These are phyloP conservation scores for Pecten maximus DNA, from an alignment of 2,888 invertebrate species.

Conservation along the genomic window DNA sequence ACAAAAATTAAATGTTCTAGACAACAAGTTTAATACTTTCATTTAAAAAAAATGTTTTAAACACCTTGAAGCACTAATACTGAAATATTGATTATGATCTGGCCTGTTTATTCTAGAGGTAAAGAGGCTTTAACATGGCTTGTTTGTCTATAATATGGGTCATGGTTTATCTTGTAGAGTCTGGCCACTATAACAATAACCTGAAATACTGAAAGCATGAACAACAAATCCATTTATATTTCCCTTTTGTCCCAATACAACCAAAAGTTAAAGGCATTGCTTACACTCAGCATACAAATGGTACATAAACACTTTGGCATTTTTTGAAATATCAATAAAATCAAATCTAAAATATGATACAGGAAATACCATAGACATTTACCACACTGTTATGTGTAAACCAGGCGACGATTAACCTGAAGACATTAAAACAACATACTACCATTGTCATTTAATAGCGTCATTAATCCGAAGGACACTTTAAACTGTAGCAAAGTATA, in stretches of 20 bases:
- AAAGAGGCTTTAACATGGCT: background rate
- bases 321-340: background rate
- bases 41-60: background rate
- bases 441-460: background rate
- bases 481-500: background rate
- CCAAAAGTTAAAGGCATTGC: background rate
- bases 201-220: background rate
- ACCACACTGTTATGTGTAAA: background rate
- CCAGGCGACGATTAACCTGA: background rate
- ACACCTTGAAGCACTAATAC: background rate
- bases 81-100: background rate
- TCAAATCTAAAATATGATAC: background rate
- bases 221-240: background rate
- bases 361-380: background rate
- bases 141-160: background rate
- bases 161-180: background rate
- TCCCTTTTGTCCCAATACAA: background rate
- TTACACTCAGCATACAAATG: background rate
- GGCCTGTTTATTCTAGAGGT: background rate
- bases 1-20: background rate
- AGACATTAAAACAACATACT: conserved; percentile 5
- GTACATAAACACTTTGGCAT: too few species aligned
- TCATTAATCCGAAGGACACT: background rate
- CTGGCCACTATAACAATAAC: background rate
- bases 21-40: background rate